These are phyloP conservation scores for Leucophora obtusa DNA, from an alignment of 2,888 invertebrate genomes.

Conservation along the genomic window DNA sequence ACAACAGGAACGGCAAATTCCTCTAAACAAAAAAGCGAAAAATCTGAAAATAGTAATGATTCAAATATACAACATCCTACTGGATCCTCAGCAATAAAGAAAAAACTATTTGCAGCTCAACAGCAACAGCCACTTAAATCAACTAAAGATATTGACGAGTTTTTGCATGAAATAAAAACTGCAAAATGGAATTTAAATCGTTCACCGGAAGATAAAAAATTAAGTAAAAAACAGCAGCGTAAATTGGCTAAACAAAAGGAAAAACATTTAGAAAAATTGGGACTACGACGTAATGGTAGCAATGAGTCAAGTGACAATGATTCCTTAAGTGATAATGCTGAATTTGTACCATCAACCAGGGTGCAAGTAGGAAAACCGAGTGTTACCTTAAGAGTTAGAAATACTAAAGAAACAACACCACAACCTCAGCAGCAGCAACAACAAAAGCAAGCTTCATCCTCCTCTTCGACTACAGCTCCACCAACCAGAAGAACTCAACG, in stretches of 20 bases:
- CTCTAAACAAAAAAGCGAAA: slow-evolving; percentile 70
- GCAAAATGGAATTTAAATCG: slow-evolving; percentile 75
- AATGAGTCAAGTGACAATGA: slow-evolving; percentile 74
- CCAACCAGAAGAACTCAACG: slow-evolving; percentile 41
- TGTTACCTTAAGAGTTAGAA: slow-evolving; percentile 74
- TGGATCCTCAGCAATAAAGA: slow-evolving; percentile 72
- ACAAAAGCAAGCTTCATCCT: slow-evolving; percentile 49
- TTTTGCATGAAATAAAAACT: slow-evolving; percentile 75
- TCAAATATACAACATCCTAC: slow-evolving; percentile 57
- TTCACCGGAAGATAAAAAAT: slow-evolving; percentile 77
- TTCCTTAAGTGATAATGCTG: slow-evolving; percentile 77
- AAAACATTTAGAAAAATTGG: slow-evolving; percentile 81
- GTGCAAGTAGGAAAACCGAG: slow-evolving; percentile 76
- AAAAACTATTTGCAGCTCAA: slow-evolving; percentile 70
- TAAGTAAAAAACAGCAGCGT: slow-evolving; percentile 77
- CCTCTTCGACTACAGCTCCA: slow-evolving; percentile 14
- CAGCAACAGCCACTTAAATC: slow-evolving; percentile 65
- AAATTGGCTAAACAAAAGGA: slow-evolving; percentile 81
- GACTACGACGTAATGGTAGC: slow-evolving; percentile 74
- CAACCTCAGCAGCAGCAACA: slow-evolving; percentile 4
- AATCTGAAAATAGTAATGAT: slow-evolving; percentile 70
- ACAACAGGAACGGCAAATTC: slow-evolving; percentile 48
- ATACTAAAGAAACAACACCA: slow-evolving; percentile 68
- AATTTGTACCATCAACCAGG: slow-evolving; percentile 76
- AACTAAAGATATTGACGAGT: slow-evolving; percentile 75